phyloP scores from a whole-genome alignment of 2,888 invertebrate species.

The Pollenia amentaria region DNA sequence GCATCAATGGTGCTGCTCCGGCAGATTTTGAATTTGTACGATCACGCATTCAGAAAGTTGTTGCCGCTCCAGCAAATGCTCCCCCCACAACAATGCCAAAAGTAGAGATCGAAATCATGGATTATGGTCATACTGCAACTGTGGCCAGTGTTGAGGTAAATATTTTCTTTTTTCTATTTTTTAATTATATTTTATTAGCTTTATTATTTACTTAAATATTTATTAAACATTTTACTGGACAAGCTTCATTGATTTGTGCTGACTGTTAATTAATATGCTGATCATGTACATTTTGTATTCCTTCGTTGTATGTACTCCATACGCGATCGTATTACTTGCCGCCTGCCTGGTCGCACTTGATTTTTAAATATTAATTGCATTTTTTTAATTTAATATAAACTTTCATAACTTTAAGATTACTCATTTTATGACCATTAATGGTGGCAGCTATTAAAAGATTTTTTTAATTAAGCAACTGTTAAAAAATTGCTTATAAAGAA shows the following conservation, averaged over 20 bases:
- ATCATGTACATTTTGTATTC: conserved; percentile 34
- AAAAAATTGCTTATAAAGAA: too few relatives aligned
- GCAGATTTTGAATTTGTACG: conserved; percentile 80
- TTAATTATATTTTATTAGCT: neutral
- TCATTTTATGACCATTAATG: conserved; percentile 26
- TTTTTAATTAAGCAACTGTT: conserved; percentile 1
- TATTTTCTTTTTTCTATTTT: conserved; percentile 36
- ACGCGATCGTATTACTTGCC: conserved; percentile 18
- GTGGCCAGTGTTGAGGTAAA: conserved; percentile 86
- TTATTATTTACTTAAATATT: conserved; percentile 13
- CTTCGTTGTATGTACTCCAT: neutral
- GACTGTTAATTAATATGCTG: conserved; percentile 56
- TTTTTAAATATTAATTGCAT: conserved; percentile 62
- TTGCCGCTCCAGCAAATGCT: conserved; percentile 50
- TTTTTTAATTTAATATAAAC: conserved; percentile 41
- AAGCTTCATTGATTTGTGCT: conserved; percentile 33
- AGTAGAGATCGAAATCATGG: conserved; percentile 88
- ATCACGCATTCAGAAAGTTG: conserved; percentile 83
- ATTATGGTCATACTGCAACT: conserved; percentile 88
- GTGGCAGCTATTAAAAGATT: conserved; percentile 4
- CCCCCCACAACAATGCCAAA: conserved; percentile 86
- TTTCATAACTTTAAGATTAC: conserved; percentile 52
- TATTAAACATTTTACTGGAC: conserved; percentile 25
- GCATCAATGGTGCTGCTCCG: conserved; percentile 83
- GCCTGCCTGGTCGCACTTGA: conserved; percentile 38